These are phyloP conservation scores for Pheosia tremula DNA, from an alignment of 2,888 invertebrate genomes.

Conservation along the genomic window DNA sequence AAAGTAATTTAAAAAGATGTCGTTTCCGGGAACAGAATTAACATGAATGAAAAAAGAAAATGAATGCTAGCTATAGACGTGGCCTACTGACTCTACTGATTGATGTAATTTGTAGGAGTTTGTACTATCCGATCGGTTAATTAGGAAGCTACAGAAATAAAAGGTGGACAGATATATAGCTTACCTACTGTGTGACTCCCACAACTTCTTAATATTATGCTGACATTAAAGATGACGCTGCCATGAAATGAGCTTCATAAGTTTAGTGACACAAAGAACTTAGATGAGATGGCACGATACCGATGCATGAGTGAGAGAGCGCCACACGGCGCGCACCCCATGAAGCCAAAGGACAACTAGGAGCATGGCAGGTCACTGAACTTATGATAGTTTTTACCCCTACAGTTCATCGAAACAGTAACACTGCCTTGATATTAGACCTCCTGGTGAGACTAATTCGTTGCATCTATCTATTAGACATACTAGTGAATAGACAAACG, in stretches of 20 bases:
- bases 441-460: constrained; percentile 33
- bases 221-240: background rate
- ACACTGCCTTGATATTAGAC: constrained; percentile 37
- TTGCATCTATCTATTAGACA: background rate
- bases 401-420: constrained; percentile 46
- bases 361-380: constrained; percentile 73
- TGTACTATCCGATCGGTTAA: no score
- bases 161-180: no score
- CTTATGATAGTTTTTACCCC: constrained; percentile 61
- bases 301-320: constrained; percentile 57
- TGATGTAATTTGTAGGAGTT: no score
- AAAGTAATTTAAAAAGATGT: constrained; percentile 43
- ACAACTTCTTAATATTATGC: no score
- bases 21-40: constrained; percentile 39
- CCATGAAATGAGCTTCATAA: constrained; percentile 10
- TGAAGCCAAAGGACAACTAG: constrained; percentile 68
- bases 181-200: no score
- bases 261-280: constrained; percentile 52
- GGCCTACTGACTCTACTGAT: no score
- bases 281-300: constrained; percentile 55
- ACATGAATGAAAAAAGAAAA: constrained; percentile 5
- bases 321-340: constrained; percentile 69
- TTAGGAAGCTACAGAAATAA: no score
- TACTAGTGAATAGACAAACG: no score
- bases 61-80: background rate